Evolutionary conservation across 2,888 invertebrate species (phyloP).

Genomic region (Ophraella communa): DNA sequence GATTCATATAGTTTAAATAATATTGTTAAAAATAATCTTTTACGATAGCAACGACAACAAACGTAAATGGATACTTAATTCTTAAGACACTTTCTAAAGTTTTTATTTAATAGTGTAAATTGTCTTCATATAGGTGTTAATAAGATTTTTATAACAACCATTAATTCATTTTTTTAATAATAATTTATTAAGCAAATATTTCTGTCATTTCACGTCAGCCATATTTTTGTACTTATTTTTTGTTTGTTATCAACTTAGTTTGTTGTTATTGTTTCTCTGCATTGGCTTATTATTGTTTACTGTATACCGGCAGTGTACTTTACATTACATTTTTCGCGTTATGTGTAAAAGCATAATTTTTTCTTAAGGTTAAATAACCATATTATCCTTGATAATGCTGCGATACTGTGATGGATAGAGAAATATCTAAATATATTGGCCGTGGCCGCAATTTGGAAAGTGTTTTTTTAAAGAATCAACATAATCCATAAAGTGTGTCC

Average conservation of each 20-base stretch:
- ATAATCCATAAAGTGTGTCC: constrained; percentile 18
- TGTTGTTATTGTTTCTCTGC: too few species aligned
- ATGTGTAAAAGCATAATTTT: too few species aligned
- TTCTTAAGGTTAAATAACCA: constrained; percentile 4
- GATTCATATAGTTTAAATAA: background rate
- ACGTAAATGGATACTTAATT: background rate
- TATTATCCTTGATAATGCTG: constrained; percentile 2
- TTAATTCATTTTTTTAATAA: too few species aligned
- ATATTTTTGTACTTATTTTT: too few species aligned
- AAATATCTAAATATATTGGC: constrained; percentile 25
- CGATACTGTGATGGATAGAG: background rate
- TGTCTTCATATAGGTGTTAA: background rate
- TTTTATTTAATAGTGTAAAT: background rate
- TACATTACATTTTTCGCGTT: too few species aligned
- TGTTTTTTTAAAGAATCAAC: constrained; percentile 13
- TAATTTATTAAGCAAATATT: too few species aligned
- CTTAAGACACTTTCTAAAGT: background rate
- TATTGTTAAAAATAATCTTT: background rate
- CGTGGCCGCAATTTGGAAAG: constrained; percentile 20
- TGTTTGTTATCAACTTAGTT: too few species aligned
- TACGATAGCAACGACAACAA: background rate
- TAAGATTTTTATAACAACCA: background rate
- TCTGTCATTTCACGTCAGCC: too few species aligned
- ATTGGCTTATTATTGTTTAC: background rate
- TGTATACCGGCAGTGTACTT: too few species aligned